Conservation (phyloP, 2,888 invertebrate species). For the Epinotia nisella region DNA sequence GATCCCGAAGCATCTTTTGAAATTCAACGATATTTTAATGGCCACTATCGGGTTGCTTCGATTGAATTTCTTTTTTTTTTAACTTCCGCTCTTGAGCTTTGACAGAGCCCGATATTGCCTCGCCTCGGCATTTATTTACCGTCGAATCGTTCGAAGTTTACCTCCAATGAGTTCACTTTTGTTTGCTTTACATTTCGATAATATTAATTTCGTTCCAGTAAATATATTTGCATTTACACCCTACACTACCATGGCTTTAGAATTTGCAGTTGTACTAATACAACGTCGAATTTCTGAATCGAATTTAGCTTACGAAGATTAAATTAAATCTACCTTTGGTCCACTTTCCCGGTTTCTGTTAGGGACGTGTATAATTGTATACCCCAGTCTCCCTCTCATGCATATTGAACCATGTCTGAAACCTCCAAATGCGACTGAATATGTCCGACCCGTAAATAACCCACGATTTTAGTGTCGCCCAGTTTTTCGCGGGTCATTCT, state of each 20-base stretch:
- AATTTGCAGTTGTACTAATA: conserved; percentile 14
- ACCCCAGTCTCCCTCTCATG: background rate
- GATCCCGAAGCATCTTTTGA: conserved; percentile 70
- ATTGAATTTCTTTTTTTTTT: conserved; percentile 67
- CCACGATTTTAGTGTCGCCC: conserved; percentile 15
- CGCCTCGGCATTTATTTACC: conserved; percentile 71
- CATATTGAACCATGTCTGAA: conserved; percentile 8
- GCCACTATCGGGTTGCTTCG: conserved; percentile 74
- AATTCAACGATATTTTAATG: conserved; percentile 84
- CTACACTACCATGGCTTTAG: background rate
- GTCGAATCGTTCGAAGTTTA: conserved; percentile 58
- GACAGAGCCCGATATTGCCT: conserved; percentile 70
- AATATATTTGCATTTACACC: conserved; percentile 18
- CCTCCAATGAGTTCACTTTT: conserved; percentile 52
- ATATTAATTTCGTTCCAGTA: conserved; percentile 21
- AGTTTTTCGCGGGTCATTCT: conserved; percentile 43
- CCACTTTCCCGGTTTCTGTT: background rate
- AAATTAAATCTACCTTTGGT: conserved; percentile 9
- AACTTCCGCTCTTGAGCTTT: conserved; percentile 56
- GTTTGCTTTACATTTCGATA: conserved; percentile 37
- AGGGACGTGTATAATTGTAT: background rate
- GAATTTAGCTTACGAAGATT: conserved; percentile 29
- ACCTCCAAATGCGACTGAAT: conserved; percentile 1
- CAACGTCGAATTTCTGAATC: conserved; percentile 12
- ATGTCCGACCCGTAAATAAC: conserved; percentile 17